Base-by-base conservation (phyloP, 1,140 invertebrate genomes). In the Pomacea maculata region DNA sequence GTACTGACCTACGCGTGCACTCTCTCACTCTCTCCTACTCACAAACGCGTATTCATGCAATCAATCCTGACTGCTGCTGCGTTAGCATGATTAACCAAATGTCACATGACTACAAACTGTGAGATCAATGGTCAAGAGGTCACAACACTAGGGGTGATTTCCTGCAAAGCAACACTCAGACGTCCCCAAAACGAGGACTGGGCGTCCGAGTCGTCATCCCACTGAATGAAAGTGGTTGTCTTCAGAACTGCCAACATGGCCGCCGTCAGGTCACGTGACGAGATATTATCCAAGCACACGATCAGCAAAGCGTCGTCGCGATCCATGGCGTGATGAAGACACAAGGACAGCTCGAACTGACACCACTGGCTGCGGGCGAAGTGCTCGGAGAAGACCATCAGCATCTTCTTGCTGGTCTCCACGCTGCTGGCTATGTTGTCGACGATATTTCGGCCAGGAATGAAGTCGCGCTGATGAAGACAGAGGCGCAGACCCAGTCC, bases 291-390 rank as follows among this genome's bases (percentile, higher is more conserved):
- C 25, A 84, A 21, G 45, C 79, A 71, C 11, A 84, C 74, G 8
- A 82, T 55, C 8, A 85, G 52, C 8, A 85, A 34, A 29, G 61
- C 29, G n/a, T 81, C 70, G 19, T 61, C 68, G 29, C 75, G 57
- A 45, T 73, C 67, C 17, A 85, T 55, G 11, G 84, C 55, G 57
- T 80, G 81, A 52, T 80, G 45, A 52, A 75, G 73, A 57, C 79
- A 83, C 15, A 86, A 86, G 78, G 93, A 92, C 11, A 93, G 92
- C 87, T 88, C 87, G 76, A 86, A 86, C 54, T 83, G 76, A 75
- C 87, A 88, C 87, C 87, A 88, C 45, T 85, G 72, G 45, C 83
- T 85, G 71, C 81, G 76, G 14, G 85, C 73, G 72, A 86, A 87
- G 15, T 75, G 72, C 12, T 82, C 79, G 12, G 86, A 84, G 34